These are phyloP conservation scores for Stigmatopora argus DNA, from an alignment of 2,113 vertebrate species.

Conservation along the genomic window DNA sequence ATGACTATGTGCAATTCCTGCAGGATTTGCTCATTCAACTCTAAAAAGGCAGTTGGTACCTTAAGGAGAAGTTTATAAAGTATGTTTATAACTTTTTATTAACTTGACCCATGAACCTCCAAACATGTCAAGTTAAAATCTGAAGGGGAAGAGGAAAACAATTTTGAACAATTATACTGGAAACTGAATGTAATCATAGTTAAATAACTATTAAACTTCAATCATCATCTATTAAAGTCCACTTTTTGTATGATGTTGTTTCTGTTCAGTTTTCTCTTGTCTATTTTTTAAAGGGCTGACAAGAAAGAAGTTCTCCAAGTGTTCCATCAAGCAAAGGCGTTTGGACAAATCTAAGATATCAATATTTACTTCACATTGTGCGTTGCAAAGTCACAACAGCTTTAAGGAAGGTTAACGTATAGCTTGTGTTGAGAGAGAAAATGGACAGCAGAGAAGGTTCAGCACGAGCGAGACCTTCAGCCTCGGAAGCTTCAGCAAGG, in stretches of 20 bases:
- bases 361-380: background rate
- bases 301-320: background rate
- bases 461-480: background rate
- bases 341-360: background rate
- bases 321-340: background rate
- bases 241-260: background rate
- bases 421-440: background rate
- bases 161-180: background rate
- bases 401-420: background rate
- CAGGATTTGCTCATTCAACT: slow-evolving; percentile 1
- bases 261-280: background rate
- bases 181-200: background rate
- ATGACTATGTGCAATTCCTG: slow-evolving; percentile 1
- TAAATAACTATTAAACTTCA: background rate
- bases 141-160: background rate
- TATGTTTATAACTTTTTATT: no score
- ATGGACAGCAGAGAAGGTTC: background rate
- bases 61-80: background rate
- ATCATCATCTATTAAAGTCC: background rate
- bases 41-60: slow-evolving; percentile 9
- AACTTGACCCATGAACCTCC: background rate
- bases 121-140: background rate
- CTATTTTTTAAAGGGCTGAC: background rate
- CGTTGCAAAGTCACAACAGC: background rate
- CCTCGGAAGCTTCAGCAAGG: background rate